These are phyloP conservation scores for Gallinago stenura DNA, from an alignment of 2,797 vertebrate species.

Conservation along the genomic window DNA sequence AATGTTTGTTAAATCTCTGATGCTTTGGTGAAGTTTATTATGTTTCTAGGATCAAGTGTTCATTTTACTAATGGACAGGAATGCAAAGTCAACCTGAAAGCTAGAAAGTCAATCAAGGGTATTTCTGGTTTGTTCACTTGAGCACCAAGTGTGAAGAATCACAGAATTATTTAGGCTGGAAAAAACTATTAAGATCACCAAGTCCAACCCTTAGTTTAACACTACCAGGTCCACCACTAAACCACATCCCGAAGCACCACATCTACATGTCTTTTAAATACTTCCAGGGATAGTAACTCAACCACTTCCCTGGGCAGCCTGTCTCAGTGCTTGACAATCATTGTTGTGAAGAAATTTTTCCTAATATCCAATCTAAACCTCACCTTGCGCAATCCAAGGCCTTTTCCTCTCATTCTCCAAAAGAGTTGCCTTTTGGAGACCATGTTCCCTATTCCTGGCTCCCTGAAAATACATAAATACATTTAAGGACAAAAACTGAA, in stretches of 20 bases:
- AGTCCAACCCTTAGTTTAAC: fast-evolving
- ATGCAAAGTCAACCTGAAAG: neutral
- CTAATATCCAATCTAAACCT: neutral
- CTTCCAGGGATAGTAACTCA: neutral
- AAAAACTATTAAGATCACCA: fast-evolving
- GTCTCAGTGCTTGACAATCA: neutral
- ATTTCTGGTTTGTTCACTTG: neutral
- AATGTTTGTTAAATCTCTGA: neutral
- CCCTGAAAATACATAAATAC: fast-evolving
- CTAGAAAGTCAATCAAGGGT: neutral
- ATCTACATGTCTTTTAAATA: fast-evolving
- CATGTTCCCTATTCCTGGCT: fast-evolving
- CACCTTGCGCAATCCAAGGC: fast-evolving
- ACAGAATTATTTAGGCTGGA: neutral
- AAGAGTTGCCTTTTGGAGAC: neutral
- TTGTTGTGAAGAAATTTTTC: neutral
- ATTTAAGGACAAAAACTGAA: neutral
- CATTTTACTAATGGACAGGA: neutral
- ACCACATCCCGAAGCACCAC: neutral
- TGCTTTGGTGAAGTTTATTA: no score
- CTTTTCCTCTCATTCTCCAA: fast-evolving
- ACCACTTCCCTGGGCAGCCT: neutral
- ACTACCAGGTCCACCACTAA: neutral
- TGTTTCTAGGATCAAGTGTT: neutral
- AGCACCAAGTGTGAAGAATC: neutral